A percentile compares a stretch with the other conserved stretches of the same genome.
These are phyloP conservation scores for Oreortyx pictus DNA, from an alignment of 2,797 vertebrate species.

Conservation along the genomic window DNA sequence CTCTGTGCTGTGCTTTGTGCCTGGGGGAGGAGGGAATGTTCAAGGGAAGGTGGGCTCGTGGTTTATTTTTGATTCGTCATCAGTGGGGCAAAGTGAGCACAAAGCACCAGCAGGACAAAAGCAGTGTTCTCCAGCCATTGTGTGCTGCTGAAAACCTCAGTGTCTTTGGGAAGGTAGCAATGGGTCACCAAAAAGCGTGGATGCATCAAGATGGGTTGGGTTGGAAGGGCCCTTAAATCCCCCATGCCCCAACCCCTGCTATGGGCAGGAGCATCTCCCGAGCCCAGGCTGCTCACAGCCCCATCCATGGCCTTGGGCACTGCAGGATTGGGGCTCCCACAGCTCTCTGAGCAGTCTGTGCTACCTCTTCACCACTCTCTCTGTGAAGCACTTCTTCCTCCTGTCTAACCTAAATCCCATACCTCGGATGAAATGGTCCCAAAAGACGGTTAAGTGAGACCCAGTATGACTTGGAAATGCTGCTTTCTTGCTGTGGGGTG, in stretches of 20 bases:
- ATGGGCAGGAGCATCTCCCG: not conserved
- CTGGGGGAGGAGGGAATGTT: not conserved
- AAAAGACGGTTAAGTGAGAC: not conserved
- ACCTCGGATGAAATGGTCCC: not conserved
- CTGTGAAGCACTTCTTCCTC: not conserved
- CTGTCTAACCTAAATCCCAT: too few species aligned
- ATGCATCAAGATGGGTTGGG: not conserved
- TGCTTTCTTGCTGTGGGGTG: not conserved
- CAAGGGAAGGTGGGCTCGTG: not conserved
- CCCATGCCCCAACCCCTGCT: not conserved
- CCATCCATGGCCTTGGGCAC: not conserved
- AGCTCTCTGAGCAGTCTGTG: not conserved
- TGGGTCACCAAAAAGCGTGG: not conserved
- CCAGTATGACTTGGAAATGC: not conserved
- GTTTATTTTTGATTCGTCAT: not conserved
- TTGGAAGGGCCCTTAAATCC: not conserved
- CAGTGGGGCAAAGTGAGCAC: not conserved
- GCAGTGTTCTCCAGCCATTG: not conserved
- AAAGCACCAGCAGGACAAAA: not conserved
- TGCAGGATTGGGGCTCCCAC: not conserved
- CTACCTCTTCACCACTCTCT: not conserved
- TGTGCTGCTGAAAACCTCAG: not conserved
- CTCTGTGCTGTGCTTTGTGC: rapidly evolving
- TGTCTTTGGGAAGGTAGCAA: not conserved
- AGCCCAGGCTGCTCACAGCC: not conserved